These are phyloP conservation scores for Mesochorus sp. DNA, from an alignment of 2,888 invertebrate species.

Conservation along the genomic window DNA sequence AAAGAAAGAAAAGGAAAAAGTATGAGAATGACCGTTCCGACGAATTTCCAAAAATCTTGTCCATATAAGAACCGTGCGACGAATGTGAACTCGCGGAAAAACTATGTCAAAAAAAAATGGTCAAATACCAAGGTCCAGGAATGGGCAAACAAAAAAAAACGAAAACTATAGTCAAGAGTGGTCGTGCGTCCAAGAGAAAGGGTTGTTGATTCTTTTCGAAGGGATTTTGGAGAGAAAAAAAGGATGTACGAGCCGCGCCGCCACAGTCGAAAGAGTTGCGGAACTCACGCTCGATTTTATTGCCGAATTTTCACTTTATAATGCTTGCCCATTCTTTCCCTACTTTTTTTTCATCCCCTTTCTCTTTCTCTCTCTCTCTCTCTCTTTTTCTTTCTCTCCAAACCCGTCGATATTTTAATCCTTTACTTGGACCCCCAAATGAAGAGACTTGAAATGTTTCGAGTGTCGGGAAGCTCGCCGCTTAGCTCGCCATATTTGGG, in stretches of 20 bases:
- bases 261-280: constrained; percentile 61
- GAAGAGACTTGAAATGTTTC: too few species aligned
- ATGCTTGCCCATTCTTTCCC: constrained; percentile 46
- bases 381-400: constrained; percentile 11
- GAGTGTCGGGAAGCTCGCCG: too few species aligned
- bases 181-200: constrained; percentile 39
- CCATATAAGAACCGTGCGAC: constrained; percentile 10
- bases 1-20: constrained; percentile 34
- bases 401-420: constrained; percentile 30
- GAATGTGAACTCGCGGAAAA: neutral
- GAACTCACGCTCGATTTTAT: constrained; percentile 58
- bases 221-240: constrained; percentile 48
- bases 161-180: neutral
- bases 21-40: neutral
- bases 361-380: neutral
- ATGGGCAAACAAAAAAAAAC: constrained; percentile 19
- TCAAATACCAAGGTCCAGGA: constrained; percentile 25
- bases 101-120: constrained; percentile 51
- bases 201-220: constrained; percentile 47
- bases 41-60: constrained; percentile 22
- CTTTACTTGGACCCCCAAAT: constrained; percentile 45
- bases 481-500: too few species aligned
- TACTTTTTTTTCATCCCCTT: constrained; percentile 25
- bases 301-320: constrained; percentile 70
- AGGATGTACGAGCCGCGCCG: constrained; percentile 34